These are phyloP conservation scores for Platycnemis pennipes DNA, from an alignment of 2,888 invertebrate genomes.

Conservation along the genomic window DNA sequence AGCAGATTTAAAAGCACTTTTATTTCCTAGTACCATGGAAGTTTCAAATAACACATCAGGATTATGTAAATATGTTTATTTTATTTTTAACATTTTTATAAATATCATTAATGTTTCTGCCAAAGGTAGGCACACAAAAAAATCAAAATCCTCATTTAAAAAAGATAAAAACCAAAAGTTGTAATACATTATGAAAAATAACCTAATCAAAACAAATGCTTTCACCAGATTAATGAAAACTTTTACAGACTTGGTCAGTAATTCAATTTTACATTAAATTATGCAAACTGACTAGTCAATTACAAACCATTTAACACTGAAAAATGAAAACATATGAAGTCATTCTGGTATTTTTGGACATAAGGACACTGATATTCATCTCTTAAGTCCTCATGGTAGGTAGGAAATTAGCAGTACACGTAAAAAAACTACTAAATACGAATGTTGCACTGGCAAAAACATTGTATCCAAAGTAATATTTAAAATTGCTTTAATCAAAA, in stretches of 20 bases:
- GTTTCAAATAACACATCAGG: not conserved
- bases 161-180: slow-evolving; percentile 47
- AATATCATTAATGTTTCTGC: slow-evolving; percentile 51
- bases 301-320: not conserved
- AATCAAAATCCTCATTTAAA: slow-evolving; percentile 43
- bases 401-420: not conserved
- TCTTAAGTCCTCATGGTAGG: not conserved
- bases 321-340: not conserved
- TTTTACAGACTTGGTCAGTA: slow-evolving; percentile 12
- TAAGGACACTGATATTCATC: not conserved
- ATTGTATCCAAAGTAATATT: not conserved
- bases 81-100: slow-evolving; percentile 65
- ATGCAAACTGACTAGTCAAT: slow-evolving; percentile 1
- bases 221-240: slow-evolving; percentile 40
- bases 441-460: not conserved
- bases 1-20: too few species aligned
- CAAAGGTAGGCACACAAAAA: slow-evolving; percentile 43
- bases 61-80: slow-evolving; percentile 62
- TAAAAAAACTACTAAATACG: slow-evolving; percentile 26
- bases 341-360: not conserved
- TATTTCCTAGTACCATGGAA: not conserved
- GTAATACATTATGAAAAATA: slow-evolving; percentile 44
- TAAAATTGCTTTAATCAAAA: slow-evolving; percentile 10
- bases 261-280: not conserved
- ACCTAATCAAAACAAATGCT: slow-evolving; percentile 55